Evolutionary conservation across 2,113 vertebrate species (phyloP).

Genomic region (Nothocercus julius): DNA sequence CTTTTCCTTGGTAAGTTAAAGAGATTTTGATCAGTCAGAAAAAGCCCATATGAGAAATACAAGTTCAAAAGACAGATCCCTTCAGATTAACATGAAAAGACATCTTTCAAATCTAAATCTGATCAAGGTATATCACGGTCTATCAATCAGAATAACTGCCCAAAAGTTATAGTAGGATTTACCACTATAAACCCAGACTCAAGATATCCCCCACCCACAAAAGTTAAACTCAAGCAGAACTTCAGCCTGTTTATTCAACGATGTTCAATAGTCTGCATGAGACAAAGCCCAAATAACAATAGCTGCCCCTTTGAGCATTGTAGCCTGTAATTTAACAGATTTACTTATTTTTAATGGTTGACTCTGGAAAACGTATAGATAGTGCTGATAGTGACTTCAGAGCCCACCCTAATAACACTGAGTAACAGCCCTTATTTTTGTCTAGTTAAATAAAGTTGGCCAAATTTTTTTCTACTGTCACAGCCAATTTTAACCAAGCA

Average conservation of each 20-base stretch:
- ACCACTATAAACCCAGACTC: background rate
- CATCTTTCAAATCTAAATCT: background rate
- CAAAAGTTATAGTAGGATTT: background rate
- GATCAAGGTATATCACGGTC: background rate
- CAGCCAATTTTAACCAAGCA: background rate
- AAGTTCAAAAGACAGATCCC: background rate
- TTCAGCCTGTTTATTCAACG: background rate
- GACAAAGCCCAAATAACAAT: background rate
- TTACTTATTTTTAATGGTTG: background rate
- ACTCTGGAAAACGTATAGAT: background rate
- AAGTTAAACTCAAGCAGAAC: background rate
- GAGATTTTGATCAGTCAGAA: background rate
- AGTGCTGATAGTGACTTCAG: background rate
- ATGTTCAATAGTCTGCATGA: background rate
- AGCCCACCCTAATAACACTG: background rate
- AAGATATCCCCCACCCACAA: background rate
- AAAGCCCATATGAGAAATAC: accelerated
- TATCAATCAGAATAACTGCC: background rate
- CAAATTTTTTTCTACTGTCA: background rate
- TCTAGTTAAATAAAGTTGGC: background rate
- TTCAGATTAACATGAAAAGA: background rate
- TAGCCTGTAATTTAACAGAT: background rate
- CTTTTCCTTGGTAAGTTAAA: background rate
- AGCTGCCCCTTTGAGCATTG: background rate
- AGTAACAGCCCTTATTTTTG: background rate